Percentiles rank a stretch among this genome's conserved stretches.
phyloP scores from a whole-genome alignment of 2,113 vertebrate genomes.

The Neolamprologus falcicula region DNA sequence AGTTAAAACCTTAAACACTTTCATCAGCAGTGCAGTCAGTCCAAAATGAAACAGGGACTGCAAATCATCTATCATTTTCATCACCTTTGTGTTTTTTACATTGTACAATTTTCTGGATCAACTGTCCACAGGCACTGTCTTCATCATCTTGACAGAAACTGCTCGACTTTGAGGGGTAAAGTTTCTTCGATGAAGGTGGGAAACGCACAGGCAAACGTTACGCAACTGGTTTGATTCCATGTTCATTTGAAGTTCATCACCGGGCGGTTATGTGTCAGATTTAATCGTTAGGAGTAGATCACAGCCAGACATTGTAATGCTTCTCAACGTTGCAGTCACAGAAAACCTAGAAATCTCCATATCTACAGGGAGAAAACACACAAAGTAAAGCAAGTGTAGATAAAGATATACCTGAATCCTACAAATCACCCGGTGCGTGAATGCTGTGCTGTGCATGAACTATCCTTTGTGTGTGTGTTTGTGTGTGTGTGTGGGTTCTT shows the following conservation, averaged over 20 bases:
- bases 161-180: background rate
- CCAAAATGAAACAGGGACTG: background rate
- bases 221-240: background rate
- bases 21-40: background rate
- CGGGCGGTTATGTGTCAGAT: background rate
- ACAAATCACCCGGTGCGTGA: background rate
- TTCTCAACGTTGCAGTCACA: background rate
- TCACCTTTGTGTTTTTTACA: background rate
- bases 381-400: background rate
- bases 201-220: background rate
- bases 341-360: slow-evolving; percentile 52
- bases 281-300: background rate
- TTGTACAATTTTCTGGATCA: background rate
- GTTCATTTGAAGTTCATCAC: background rate
- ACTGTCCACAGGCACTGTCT: background rate
- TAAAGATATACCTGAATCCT: background rate
- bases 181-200: background rate
- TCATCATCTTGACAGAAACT: background rate
- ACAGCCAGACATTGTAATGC: background rate
- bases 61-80: background rate
- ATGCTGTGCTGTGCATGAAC: fast-evolving
- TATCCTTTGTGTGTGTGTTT: background rate
- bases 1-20: background rate
- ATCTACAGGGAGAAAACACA: slow-evolving; percentile 19
- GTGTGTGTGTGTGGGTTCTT: background rate